Conservation (phyloP, 2,797 vertebrate genomes). For the Psittacula echo region DNA sequence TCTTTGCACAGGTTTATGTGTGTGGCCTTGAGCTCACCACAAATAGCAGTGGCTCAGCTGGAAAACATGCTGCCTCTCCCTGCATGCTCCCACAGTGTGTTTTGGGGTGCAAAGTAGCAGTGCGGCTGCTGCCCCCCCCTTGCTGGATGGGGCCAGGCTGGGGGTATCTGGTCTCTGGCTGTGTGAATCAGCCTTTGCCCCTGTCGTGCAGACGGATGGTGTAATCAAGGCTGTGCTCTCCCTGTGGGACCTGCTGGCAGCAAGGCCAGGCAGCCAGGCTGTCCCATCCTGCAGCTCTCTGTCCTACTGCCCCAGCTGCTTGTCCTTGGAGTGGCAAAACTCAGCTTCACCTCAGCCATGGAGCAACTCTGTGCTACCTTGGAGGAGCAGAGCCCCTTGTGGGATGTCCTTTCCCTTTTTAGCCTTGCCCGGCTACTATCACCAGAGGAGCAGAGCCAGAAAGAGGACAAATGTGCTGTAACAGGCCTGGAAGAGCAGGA, state of each 20-base stretch:
- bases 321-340: not conserved
- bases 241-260: accelerated
- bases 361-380: not conserved
- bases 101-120: not conserved
- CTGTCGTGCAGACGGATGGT: accelerated
- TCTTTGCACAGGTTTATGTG: not conserved
- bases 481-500: not conserved
- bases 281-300: not conserved
- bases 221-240: not conserved
- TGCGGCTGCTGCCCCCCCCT: too few relatives aligned
- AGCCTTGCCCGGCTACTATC: not conserved
- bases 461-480: not conserved
- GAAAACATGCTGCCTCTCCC: accelerated
- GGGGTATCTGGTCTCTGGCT: not conserved
- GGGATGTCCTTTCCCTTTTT: not conserved
- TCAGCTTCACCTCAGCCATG: accelerated
- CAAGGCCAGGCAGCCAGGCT: not conserved
- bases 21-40: accelerated
- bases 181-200: not conserved
- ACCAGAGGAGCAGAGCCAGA: not conserved
- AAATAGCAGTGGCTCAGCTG: not conserved
- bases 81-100: accelerated
- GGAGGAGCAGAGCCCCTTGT: accelerated
- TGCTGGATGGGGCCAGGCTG: not conserved
- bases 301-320: not conserved